Evolutionary conservation across 35 echinoderm and acorn worm genomes (phyloP).

Genomic region (Heliocidaris erythrogramma): DNA sequence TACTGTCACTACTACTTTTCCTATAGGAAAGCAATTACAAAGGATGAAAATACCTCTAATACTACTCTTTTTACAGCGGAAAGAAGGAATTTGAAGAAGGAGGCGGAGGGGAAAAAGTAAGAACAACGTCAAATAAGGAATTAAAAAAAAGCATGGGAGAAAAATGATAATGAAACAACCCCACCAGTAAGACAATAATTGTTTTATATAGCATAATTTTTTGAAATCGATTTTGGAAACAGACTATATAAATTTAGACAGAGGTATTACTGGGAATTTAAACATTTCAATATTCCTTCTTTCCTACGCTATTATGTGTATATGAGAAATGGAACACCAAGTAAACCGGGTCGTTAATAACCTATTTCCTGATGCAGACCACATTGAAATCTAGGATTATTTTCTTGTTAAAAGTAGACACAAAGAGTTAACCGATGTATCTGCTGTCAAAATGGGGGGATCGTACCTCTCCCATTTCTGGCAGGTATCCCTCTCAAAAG

Average conservation of each 20-base stretch:
- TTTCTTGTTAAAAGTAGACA: background rate
- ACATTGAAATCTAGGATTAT: constrained; percentile 18
- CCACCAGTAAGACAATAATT: no score
- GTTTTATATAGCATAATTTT: no score
- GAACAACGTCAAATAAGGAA: no score
- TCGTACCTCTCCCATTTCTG: background rate
- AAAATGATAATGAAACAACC: no score
- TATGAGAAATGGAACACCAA: background rate
- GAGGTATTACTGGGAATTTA: background rate
- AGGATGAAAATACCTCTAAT: no score
- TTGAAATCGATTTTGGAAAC: background rate
- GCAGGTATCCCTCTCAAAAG: background rate
- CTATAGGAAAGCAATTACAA: no score
- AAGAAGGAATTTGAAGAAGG: no score
- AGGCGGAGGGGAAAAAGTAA: no score
- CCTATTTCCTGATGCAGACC: constrained; percentile 1
- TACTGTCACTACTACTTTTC: no score
- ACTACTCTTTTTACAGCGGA: no score
- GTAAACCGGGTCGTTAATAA: background rate
- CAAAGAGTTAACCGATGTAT: background rate
- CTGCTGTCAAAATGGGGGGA: background rate
- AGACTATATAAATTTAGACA: background rate
- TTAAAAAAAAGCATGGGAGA: no score
- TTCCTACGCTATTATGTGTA: background rate
- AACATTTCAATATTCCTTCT: background rate